Conservation (phyloP, 2,113 vertebrate species). For the Taxidea taxus region DNA sequence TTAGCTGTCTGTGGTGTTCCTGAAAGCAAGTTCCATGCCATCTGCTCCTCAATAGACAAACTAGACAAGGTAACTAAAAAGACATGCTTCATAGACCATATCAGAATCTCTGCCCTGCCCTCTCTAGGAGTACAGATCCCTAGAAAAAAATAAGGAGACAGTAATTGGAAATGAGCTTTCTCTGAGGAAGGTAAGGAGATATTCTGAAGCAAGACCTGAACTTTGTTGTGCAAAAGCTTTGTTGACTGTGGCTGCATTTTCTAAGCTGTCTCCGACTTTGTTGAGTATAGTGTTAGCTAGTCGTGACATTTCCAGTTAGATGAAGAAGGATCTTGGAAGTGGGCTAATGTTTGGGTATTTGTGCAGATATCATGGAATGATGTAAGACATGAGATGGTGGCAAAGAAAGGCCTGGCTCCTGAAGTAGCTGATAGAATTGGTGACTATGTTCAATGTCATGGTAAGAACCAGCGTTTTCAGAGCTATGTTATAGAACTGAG, state of each 20-base stretch:
- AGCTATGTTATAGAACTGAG: background rate
- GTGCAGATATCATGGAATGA: conserved; percentile 90
- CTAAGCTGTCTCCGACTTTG: conserved; percentile 21
- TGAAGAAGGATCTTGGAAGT: background rate
- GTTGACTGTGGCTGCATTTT: background rate
- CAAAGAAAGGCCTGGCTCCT: conserved; percentile 89
- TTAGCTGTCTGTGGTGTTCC: conserved; percentile 93
- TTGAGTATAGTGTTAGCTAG: background rate
- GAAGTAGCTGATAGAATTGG: conserved; percentile 89
- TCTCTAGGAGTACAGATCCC: no score
- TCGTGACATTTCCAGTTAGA: background rate
- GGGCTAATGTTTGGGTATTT: background rate
- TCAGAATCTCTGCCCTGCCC: background rate
- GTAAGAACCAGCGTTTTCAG: conserved; percentile 75
- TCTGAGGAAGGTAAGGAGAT: background rate
- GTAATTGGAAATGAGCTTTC: background rate
- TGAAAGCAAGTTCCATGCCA: conserved; percentile 89
- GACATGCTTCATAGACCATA: background rate
- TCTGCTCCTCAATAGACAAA: conserved; percentile 93
- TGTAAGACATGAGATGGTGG: conserved; percentile 93
- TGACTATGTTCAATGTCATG: conserved; percentile 87
- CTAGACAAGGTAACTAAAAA: conserved; percentile 91
- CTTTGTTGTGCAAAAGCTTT: background rate
- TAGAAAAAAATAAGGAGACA: conserved; percentile 27
- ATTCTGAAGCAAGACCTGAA: conserved; percentile 11